Evolutionary conservation across 2,113 vertebrate species (phyloP).

Genomic region (Indicator maculatus): DNA sequence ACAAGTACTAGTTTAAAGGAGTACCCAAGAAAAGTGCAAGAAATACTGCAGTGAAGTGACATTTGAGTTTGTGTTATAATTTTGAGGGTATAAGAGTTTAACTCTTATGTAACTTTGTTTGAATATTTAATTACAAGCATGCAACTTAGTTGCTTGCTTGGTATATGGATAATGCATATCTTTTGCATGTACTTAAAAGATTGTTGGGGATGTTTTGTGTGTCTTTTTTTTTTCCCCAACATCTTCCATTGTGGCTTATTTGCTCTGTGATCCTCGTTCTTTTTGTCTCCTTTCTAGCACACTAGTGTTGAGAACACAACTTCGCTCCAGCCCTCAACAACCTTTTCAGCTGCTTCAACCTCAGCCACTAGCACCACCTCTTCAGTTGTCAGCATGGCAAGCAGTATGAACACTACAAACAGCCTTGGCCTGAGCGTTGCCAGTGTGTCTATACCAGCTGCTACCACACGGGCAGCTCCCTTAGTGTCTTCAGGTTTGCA

Average conservation of each 20-base stretch:
- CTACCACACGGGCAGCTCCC: slow-evolving; percentile 79
- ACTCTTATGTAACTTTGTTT: neutral
- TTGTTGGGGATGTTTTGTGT: neutral
- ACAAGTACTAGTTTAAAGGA: neutral
- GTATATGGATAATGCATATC: neutral
- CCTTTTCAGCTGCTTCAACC: slow-evolving; percentile 77
- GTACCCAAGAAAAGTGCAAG: neutral
- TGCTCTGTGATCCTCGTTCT: slow-evolving; percentile 3
- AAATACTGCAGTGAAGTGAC: neutral
- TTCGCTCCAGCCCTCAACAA: slow-evolving; percentile 80
- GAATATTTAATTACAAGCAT: neutral
- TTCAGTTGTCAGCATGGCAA: slow-evolving; percentile 77
- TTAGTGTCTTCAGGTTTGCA: slow-evolving; percentile 87
- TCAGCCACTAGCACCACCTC: slow-evolving; percentile 76
- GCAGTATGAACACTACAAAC: slow-evolving; percentile 79
- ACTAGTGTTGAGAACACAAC: slow-evolving; percentile 82
- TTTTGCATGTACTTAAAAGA: neutral
- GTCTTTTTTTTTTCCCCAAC: neutral
- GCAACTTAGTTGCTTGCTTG: neutral
- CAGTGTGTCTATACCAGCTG: slow-evolving; percentile 81
- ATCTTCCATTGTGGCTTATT: neutral
- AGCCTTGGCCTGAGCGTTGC: slow-evolving; percentile 84
- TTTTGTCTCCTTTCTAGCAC: slow-evolving; percentile 79
- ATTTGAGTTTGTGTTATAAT: neutral
- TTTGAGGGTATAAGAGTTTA: neutral